phyloP scores from a whole-genome alignment of 2,797 vertebrate species.

The Salarias fasciatus region DNA sequence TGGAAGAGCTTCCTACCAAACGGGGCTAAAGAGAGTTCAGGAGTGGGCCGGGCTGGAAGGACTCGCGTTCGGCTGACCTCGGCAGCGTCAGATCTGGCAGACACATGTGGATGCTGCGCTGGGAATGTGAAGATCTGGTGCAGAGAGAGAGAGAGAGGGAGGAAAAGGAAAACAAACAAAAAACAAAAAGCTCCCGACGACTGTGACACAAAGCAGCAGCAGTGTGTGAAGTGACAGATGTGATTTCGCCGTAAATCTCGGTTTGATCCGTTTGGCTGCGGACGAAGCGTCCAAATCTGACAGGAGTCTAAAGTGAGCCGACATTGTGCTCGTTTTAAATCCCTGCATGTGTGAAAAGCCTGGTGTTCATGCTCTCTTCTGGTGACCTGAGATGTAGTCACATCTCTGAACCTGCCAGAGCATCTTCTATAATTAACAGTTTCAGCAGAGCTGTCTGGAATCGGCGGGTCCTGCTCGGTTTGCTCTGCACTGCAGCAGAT shows the following conservation, averaged over 20 bases:
- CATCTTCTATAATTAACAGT: constrained; percentile 17
- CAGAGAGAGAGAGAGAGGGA: constrained; percentile 22
- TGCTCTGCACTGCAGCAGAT: constrained; percentile 73
- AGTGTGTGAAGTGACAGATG: constrained; percentile 30
- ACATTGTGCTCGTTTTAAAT: no score
- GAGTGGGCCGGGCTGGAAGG: constrained; percentile 25
- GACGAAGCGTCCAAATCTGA: no score
- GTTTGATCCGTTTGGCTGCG: no score
- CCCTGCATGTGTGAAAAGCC: no score
- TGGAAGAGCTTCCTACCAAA: constrained; percentile 18
- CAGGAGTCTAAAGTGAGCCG: no score
- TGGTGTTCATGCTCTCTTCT: no score
- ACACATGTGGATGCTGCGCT: constrained; percentile 43
- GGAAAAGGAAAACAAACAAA: neutral
- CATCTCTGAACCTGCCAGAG: constrained; percentile 22
- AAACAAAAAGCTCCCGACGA: constrained; percentile 37
- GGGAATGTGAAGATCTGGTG: constrained; percentile 43
- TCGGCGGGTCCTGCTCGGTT: constrained; percentile 20
- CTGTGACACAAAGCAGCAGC: constrained; percentile 19
- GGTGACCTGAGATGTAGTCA: constrained; percentile 17
- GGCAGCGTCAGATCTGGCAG: constrained; percentile 43
- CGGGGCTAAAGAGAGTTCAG: constrained; percentile 22
- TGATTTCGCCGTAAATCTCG: constrained; percentile 1
- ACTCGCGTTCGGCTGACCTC: constrained; percentile 15
- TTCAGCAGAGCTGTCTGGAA: constrained; percentile 17